phyloP scores from a whole-genome alignment of 35 echinoderm and acorn worm species.

The Diadema setosum region DNA sequence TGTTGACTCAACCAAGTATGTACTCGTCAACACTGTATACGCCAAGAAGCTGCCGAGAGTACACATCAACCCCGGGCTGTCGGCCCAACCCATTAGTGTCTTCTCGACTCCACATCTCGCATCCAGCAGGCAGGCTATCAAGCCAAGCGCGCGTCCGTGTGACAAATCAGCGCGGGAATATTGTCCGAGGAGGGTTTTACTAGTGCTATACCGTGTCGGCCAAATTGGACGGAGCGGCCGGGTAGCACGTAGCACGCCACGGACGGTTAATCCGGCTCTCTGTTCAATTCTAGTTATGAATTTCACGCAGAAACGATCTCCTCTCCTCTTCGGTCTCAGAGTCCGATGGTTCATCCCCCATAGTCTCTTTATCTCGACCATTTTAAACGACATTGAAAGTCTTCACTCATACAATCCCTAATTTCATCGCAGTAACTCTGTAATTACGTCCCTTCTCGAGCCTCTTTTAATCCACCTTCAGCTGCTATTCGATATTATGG shows the following conservation, averaged over 20 bases:
- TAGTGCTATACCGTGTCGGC: slow-evolving; percentile 10
- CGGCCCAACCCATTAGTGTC: not conserved
- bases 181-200: not conserved
- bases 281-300: slow-evolving; percentile 7
- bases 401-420: too few relatives aligned
- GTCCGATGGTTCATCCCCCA: not conserved
- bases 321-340: not conserved
- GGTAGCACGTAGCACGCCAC: not conserved
- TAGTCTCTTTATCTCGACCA: too few relatives aligned
- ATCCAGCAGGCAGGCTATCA: too few relatives aligned
- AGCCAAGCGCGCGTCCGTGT: not conserved
- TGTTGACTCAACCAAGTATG: not conserved
- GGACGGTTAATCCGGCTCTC: not conserved
- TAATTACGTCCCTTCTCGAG: too few relatives aligned
- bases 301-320: not conserved
- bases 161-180: not conserved
- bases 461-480: too few relatives aligned
- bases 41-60: not conserved
- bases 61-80: slow-evolving; percentile 8
- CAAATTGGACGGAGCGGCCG: not conserved
- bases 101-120: not conserved
- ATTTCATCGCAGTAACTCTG: too few relatives aligned
- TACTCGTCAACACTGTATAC: slow-evolving; percentile 2
- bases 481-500: too few relatives aligned
- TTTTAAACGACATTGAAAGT: too few relatives aligned